Evolutionary conservation across 2,888 invertebrate species (phyloP), one percentile per base, ranked within the genome.

Genomic region (Torymus texanus): DNA sequence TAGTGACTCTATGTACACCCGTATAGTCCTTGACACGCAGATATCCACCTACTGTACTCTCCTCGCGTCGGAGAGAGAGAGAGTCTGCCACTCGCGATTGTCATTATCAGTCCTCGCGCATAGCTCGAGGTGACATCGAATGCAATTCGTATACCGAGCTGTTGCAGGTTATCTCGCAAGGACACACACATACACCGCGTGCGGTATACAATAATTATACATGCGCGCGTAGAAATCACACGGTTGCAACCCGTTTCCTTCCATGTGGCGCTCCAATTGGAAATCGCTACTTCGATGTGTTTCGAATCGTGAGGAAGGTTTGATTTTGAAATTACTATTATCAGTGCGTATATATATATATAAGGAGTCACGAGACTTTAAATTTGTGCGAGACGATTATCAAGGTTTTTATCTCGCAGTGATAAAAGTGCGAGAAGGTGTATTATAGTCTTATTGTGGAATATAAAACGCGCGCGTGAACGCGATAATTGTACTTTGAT

Each of bases 271-370:
- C 41, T 41, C 41, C 41, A 41, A 8, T 21, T 21, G 10, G 41
- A 8, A 8, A 8, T 41, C 8, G 8, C 10, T 8, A 8, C 41
- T 41, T 41, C 41, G 41, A 41, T 41, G 3, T 24, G 10, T 41
- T 41, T 41, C 0, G 50, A 29, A 56, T 13, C 50, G 16, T 50
- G 51, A 11, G 56, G 50, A 61, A n/a, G 8, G 16, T 55, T 53
- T 56, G 58, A 74, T 24, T 74, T 66, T 24, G 14, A 74, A 74
- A 74, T 74, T 74, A 74, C 74, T 74, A 74, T 74, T 66, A 74
- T 74, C 58, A 50, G n/a, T 13, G 24, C 16, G 16, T n/a, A 10
- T 18, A 11, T 29, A 56, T n/a, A 10, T 18, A 11, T 29, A 56
- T 29, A 56, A 29, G 12, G 18, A 66, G 14, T 50, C 53, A 8